Conservation (phyloP, 2,888 invertebrate species). For the Caenorhabditis doughertyi region DNA sequence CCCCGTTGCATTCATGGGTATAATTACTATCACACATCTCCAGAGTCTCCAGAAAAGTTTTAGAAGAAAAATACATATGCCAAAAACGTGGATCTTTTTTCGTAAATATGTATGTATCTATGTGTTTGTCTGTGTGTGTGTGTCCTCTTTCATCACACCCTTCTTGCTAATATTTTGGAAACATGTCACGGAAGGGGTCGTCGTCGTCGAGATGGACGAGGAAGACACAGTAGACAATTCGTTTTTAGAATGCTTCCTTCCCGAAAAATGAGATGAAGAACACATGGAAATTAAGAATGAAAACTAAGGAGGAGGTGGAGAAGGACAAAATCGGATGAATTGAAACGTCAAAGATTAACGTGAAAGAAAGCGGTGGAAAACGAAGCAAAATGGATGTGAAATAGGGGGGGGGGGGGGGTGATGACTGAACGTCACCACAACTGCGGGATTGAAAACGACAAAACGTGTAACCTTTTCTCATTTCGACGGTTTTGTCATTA, state of each 20-base stretch:
- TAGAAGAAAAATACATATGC: not conserved
- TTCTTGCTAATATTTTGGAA: constrained; percentile 39
- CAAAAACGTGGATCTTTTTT: not conserved
- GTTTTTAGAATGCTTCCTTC: not conserved
- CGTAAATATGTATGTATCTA: not conserved
- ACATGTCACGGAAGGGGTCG: constrained; percentile 13
- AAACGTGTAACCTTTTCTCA: constrained; percentile 57
- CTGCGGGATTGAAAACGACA: constrained; percentile 17
- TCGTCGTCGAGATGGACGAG: constrained; percentile 17
- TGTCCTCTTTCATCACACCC: not conserved
- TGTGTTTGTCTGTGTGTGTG: not conserved
- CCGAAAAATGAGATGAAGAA: constrained; percentile 15
- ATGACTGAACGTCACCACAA: constrained; percentile 48
- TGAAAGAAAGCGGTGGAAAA: constrained; percentile 25
- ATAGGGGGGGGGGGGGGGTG: not conserved
- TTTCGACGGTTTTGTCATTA: constrained; percentile 35
- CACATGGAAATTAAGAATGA: constrained; percentile 48
- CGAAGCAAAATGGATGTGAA: constrained; percentile 21
- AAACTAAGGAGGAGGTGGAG: too few relatives aligned
- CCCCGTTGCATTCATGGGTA: too few relatives aligned
- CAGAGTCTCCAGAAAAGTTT: too few relatives aligned
- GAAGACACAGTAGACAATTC: constrained; percentile 16
- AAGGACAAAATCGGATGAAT: constrained; percentile 49
- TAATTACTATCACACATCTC: too few relatives aligned
- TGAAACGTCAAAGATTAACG: constrained; percentile 65